phyloP scores from a whole-genome alignment of 2,113 vertebrate genomes.

The Actinemys pallida region DNA sequence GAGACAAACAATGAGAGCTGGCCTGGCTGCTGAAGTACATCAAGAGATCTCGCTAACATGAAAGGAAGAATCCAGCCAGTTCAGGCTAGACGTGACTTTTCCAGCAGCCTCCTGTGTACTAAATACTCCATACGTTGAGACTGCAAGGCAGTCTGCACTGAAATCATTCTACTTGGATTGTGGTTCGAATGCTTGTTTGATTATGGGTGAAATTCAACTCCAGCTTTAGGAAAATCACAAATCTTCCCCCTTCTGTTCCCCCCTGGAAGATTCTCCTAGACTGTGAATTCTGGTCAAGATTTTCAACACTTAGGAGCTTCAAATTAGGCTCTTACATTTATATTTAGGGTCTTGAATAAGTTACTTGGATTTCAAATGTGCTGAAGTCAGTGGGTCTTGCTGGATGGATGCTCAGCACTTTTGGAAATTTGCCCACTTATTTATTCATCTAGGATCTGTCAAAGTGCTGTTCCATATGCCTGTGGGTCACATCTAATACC shows the following conservation, averaged over 20 bases:
- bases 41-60: neutral
- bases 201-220: neutral
- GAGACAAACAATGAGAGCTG: neutral
- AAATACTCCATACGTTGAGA: neutral
- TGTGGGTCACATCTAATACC: conserved; percentile 15
- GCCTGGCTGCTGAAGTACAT: neutral
- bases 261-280: neutral
- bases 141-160: neutral
- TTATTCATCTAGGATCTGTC: neutral
- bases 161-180: neutral
- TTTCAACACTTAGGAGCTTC: neutral
- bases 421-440: neutral
- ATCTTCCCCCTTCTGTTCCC: neutral
- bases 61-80: neutral
- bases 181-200: neutral
- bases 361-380: neutral
- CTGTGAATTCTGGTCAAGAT: rapidly evolving
- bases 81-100: neutral
- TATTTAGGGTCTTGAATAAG: neutral
- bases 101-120: neutral
- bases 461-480: neutral
- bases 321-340: neutral
- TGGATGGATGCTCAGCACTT: neutral
- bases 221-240: neutral
- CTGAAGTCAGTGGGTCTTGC: neutral